These are phyloP conservation scores for Nephrotoma flavescens DNA, from an alignment of 2,888 invertebrate species.

Conservation along the genomic window DNA sequence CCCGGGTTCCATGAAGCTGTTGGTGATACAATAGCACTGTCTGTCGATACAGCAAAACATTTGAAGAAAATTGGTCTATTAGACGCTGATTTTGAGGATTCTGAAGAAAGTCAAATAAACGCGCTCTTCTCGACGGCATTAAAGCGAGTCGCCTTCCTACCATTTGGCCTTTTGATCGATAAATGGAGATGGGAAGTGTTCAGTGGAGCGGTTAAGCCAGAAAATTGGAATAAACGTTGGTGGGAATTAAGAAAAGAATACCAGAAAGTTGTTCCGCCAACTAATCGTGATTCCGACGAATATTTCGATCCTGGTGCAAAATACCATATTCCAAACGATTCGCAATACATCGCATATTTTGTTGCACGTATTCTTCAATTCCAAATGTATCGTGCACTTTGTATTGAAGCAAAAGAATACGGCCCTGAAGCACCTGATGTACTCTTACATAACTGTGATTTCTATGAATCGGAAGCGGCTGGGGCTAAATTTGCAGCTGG, in stretches of 20 bases:
- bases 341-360: constrained; percentile 34
- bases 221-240: constrained; percentile 34
- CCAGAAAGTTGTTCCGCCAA: constrained; percentile 32
- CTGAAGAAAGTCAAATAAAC: constrained; percentile 28
- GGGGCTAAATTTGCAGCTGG: constrained; percentile 47
- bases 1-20: constrained; percentile 39
- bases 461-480: constrained; percentile 65
- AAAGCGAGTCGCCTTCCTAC: constrained; percentile 39
- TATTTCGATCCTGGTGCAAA: constrained; percentile 36
- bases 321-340: constrained; percentile 32
- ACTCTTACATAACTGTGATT: constrained; percentile 74
- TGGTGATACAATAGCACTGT: constrained; percentile 34
- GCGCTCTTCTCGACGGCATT: constrained; percentile 34
- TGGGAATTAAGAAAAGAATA: constrained; percentile 31
- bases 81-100: constrained; percentile 13
- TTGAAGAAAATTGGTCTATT: constrained; percentile 17
- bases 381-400: constrained; percentile 53
- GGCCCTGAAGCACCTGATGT: constrained; percentile 38
- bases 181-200: constrained; percentile 44
- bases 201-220: constrained; percentile 27
- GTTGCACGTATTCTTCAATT: constrained; percentile 64
- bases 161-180: constrained; percentile 41
- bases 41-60: constrained; percentile 29
- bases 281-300: constrained; percentile 22
- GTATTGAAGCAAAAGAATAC: constrained; percentile 44